Evolutionary conservation across 2,113 vertebrate genomes (phyloP).

Genomic region (Gadus macrocephalus): DNA sequence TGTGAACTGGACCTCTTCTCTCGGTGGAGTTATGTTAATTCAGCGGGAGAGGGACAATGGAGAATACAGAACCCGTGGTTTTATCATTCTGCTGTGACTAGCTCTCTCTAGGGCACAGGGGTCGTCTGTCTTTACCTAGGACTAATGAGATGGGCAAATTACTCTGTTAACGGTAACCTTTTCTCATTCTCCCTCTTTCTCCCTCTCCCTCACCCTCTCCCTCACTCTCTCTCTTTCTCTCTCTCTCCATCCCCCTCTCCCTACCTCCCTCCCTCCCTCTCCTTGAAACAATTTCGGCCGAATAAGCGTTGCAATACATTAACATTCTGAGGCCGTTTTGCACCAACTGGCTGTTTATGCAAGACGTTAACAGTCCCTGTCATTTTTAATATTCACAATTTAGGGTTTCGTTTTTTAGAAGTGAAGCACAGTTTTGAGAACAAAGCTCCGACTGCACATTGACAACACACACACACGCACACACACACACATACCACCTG

Average conservation of each 20-base stretch:
- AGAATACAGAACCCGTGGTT: constrained; percentile 1
- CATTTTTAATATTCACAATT: constrained; percentile 95
- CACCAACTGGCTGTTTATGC: constrained; percentile 85
- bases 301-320: constrained; percentile 74
- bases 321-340: constrained; percentile 85
- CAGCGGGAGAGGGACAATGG: too few relatives aligned
- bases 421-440: constrained; percentile 83
- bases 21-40: too few relatives aligned
- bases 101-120: constrained; percentile 60
- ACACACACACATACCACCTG: not conserved
- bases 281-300: constrained; percentile 28
- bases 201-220: constrained; percentile 20
- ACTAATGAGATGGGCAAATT: constrained; percentile 69
- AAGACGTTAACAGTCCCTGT: constrained; percentile 90
- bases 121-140: constrained; percentile 53
- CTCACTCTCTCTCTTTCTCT: not conserved
- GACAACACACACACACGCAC: constrained; percentile 44
- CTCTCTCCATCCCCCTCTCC: constrained; percentile 13
- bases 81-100: constrained; percentile 51
- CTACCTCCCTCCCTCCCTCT: not conserved
- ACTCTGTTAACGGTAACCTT: constrained; percentile 59
- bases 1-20: too few relatives aligned
- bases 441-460: constrained; percentile 13
- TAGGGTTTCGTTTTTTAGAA: constrained; percentile 67
- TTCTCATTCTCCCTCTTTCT: constrained; percentile 36